Conservation (phyloP, 2,888 invertebrate species). For the Schizotus pectinicornis region DNA sequence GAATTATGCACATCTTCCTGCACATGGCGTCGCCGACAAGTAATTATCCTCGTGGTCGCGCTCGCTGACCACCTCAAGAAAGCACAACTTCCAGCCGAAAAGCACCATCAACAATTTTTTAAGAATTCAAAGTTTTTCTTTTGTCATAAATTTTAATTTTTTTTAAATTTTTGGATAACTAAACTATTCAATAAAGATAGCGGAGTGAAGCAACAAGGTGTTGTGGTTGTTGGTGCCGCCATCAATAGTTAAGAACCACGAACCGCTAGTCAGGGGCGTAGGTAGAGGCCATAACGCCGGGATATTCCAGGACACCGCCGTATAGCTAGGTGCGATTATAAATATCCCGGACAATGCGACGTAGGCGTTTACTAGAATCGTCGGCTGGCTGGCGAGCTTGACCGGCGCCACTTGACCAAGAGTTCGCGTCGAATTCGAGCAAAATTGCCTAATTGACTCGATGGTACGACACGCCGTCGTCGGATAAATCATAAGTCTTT, state of each 20-base stretch:
- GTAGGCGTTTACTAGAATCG: slow-evolving; percentile 5
- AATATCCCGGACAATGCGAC: slow-evolving; percentile 5
- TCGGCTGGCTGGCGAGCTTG: not conserved
- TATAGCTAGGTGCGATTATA: slow-evolving; percentile 12
- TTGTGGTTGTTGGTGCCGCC: too few relatives aligned
- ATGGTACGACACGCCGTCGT: not conserved
- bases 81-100: not conserved
- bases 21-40: not conserved
- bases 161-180: too few relatives aligned
- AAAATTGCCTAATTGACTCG: not conserved
- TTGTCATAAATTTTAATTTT: too few relatives aligned
- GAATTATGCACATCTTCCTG: slow-evolving; percentile 1
- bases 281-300: slow-evolving; percentile 2
- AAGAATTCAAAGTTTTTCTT: not conserved
- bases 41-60: not conserved
- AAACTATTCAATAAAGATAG: too few relatives aligned
- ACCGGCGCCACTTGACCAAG: not conserved
- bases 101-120: slow-evolving; percentile 1
- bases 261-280: slow-evolving; percentile 2
- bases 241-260: not conserved
- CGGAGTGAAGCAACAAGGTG: too few relatives aligned
- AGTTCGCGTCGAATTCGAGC: slow-evolving; percentile 1
- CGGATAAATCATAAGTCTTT: not conserved
- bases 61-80: not conserved
- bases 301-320: slow-evolving; percentile 7